Percentiles rank a stretch among this genome's conserved stretches.
These are phyloP conservation scores for Tenthredo scrophulariae DNA, from an alignment of 2,888 invertebrate genomes.

Conservation along the genomic window DNA sequence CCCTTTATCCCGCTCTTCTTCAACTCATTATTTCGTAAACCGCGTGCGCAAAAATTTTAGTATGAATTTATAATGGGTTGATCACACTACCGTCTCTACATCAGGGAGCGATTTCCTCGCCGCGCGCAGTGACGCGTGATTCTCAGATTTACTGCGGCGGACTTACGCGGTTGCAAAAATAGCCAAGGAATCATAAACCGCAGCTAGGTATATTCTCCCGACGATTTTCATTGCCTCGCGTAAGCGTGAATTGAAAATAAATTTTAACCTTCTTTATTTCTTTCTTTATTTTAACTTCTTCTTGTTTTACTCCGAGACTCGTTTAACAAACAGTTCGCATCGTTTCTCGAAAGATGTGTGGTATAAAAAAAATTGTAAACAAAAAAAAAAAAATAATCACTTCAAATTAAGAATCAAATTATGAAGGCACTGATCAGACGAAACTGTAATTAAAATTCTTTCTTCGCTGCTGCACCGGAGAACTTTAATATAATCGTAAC, in stretches of 20 bases:
- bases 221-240: constrained; percentile 6
- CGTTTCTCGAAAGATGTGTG: neutral
- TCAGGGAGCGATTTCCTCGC: neutral
- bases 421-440: neutral
- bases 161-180: constrained; percentile 39
- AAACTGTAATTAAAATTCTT: neutral
- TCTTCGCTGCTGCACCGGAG: neutral
- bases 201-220: neutral
- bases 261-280: neutral
- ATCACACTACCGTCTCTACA: neutral
- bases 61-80: neutral
- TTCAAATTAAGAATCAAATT: neutral
- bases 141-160: neutral
- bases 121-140: constrained; percentile 6
- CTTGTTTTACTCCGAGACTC: neutral
- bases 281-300: neutral
- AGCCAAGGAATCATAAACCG: constrained; percentile 33
- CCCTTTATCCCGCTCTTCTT: neutral
- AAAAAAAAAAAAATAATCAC: neutral
- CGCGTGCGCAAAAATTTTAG: neutral
- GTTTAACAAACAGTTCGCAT: neutral
- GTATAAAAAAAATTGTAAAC: neutral
- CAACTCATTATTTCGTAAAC: neutral
- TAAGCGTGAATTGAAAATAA: neutral
- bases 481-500: neutral